Conservation (phyloP, 1,140 invertebrate species). For the Cyclargus thomasi region DNA sequence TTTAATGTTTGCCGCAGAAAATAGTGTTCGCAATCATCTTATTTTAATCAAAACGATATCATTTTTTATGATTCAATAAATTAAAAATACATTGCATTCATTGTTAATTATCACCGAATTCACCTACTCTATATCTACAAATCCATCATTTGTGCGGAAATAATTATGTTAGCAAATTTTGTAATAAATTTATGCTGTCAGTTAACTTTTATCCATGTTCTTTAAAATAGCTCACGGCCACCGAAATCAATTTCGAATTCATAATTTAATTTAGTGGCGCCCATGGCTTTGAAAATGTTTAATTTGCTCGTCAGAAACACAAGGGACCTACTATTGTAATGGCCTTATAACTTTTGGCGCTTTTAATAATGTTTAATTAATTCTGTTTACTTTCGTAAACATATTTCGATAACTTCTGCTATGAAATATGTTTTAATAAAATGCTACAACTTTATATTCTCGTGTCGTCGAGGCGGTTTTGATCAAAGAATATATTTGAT, state of each 20-base stretch:
- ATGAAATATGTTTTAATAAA: background rate
- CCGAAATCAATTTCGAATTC: slow-evolving; percentile 53
- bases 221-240: slow-evolving; percentile 44
- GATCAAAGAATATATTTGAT: too few species aligned
- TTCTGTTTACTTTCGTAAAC: slow-evolving; percentile 10
- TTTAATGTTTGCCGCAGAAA: background rate
- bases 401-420: background rate
- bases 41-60: background rate
- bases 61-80: too few species aligned
- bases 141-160: too few species aligned
- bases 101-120: too few species aligned
- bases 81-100: too few species aligned
- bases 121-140: too few species aligned
- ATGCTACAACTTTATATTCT: background rate
- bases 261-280: slow-evolving; percentile 55
- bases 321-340: slow-evolving; percentile 28
- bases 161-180: slow-evolving; percentile 17
- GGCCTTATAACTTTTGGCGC: slow-evolving; percentile 29
- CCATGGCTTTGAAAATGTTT: slow-evolving; percentile 45
- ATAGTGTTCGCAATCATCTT: background rate
- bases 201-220: slow-evolving; percentile 39
- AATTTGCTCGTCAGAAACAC: slow-evolving; percentile 41
- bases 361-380: slow-evolving; percentile 18
- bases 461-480: background rate
- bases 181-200: slow-evolving; percentile 34